Evolutionary conservation across 1,140 invertebrate genomes (phyloP).

Genomic region (Pomacea maculata): DNA sequence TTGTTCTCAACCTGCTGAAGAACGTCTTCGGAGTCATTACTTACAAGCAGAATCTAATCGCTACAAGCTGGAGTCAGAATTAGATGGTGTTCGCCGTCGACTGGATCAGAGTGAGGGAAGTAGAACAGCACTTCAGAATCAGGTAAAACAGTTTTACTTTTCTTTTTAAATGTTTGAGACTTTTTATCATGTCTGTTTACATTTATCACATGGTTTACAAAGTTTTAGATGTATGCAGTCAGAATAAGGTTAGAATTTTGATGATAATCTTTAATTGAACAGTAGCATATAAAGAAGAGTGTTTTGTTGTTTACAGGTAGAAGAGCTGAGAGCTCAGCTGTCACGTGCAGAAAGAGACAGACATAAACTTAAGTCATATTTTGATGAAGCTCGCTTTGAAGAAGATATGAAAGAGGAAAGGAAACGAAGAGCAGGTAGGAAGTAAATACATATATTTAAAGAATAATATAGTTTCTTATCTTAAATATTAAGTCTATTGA

Average conservation of each 20-base stretch:
- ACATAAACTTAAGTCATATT: constrained; percentile 37
- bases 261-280: not conserved
- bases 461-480: too few relatives aligned
- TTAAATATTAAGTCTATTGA: not conserved
- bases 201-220: too few relatives aligned
- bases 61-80: constrained; percentile 55
- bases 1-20: constrained; percentile 37
- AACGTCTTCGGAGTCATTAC: constrained; percentile 43
- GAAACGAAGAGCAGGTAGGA: constrained; percentile 42
- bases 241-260: too few relatives aligned
- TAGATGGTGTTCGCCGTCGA: constrained; percentile 53
- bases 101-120: constrained; percentile 61
- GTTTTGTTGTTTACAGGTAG: constrained; percentile 42
- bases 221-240: too few relatives aligned
- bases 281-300: not conserved
- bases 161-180: too few relatives aligned
- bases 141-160: constrained; percentile 32
- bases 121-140: constrained; percentile 49
- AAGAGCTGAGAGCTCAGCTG: constrained; percentile 53
- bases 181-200: too few relatives aligned
- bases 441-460: too few relatives aligned
- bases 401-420: constrained; percentile 53
- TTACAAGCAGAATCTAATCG: constrained; percentile 49
- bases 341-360: constrained; percentile 51
- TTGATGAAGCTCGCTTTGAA: constrained; percentile 51